Conservation (phyloP, 2,113 vertebrate species). For the Chaetodon auriga region DNA sequence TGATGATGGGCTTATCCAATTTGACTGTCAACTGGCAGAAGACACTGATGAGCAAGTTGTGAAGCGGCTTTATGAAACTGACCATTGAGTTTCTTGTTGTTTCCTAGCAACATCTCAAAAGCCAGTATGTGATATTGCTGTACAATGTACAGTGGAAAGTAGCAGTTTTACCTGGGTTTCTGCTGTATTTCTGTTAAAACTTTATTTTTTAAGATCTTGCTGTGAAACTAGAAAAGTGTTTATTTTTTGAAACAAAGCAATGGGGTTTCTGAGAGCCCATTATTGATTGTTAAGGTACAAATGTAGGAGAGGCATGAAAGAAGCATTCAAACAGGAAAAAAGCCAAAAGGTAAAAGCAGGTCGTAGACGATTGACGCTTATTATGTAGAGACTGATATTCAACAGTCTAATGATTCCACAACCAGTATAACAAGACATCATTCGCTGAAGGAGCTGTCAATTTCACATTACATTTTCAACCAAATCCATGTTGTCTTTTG, state of each 20-base stretch:
- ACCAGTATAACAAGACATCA: neutral
- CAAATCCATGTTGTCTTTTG: slow-evolving; percentile 21
- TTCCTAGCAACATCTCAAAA: slow-evolving; percentile 63
- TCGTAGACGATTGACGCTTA: neutral
- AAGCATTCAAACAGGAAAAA: neutral
- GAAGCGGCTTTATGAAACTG: slow-evolving; percentile 30
- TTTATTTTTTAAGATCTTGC: neutral
- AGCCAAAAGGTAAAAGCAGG: neutral
- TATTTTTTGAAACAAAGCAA: neutral
- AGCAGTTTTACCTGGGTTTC: slow-evolving; percentile 1
- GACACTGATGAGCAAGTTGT: slow-evolving; percentile 12
- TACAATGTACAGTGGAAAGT: neutral
- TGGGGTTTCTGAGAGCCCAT: neutral
- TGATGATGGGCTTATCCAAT: slow-evolving; percentile 11
- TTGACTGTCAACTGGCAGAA: slow-evolving; percentile 37
- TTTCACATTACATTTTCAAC: slow-evolving; percentile 8
- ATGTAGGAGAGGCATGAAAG: neutral
- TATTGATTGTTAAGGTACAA: neutral
- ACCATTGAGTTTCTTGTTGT: slow-evolving; percentile 40
- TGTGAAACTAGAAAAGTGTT: slow-evolving; percentile 3
- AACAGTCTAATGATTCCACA: slow-evolving; percentile 14
- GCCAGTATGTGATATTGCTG: neutral
- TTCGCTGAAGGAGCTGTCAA: slow-evolving; percentile 11
- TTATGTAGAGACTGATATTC: slow-evolving; percentile 8
- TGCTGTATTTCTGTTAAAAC: neutral